phyloP scores from a whole-genome alignment of 2,888 invertebrate genomes.

The Nomada ferruginata region DNA sequence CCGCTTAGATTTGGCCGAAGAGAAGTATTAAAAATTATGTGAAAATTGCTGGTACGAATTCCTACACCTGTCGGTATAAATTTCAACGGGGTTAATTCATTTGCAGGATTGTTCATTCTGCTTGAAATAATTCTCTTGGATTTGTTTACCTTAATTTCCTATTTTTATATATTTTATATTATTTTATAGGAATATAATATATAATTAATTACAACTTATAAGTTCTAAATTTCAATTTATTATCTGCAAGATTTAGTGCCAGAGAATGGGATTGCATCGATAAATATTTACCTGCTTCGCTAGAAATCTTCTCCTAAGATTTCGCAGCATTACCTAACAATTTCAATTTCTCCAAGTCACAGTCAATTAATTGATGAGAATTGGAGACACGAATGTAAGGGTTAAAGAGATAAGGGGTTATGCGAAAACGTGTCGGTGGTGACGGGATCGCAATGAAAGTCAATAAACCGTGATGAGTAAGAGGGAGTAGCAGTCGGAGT shows the following conservation, averaged over 20 bases:
- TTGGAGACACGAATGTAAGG: background rate
- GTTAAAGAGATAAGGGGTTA: slow-evolving; percentile 30
- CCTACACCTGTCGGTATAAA: too few relatives aligned
- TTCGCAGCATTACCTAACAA: background rate
- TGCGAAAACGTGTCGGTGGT: slow-evolving; percentile 56
- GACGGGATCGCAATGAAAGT: slow-evolving; percentile 79
- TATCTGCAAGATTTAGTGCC: background rate
- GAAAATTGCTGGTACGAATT: too few relatives aligned
- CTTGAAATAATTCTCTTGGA: too few relatives aligned
- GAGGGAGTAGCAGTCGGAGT: slow-evolving; percentile 73
- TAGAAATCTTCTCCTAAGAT: background rate
- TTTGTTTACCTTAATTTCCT: too few relatives aligned
- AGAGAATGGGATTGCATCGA: too few relatives aligned
- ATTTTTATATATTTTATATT: too few relatives aligned
- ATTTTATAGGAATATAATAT: too few relatives aligned
- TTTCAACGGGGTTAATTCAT: too few relatives aligned
- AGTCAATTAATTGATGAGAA: background rate
- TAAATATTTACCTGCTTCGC: too few relatives aligned
- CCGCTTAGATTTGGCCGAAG: background rate
- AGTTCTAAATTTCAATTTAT: background rate
- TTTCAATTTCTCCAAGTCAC: background rate
- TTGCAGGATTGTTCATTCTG: too few relatives aligned
- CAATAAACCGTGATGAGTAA: slow-evolving; percentile 81
- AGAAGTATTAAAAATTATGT: slow-evolving; percentile 6
- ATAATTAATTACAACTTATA: background rate